Base-by-base conservation (phyloP, 2,888 invertebrate genomes). In the Neoscelio sp. region DNA sequence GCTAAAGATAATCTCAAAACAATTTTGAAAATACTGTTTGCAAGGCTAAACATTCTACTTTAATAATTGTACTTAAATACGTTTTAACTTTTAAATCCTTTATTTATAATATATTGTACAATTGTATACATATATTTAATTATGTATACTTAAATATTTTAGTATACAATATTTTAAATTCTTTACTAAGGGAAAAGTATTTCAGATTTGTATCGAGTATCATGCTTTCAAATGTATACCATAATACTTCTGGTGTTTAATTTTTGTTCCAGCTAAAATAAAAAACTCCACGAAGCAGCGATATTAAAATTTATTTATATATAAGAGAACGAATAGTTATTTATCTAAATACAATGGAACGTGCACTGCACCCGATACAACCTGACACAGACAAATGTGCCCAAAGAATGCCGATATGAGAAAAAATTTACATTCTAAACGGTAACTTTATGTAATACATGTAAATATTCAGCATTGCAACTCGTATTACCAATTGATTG, bases 371-470 rank as follows among this genome's bases (percentile, higher is more conserved):
- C 70, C 18, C 60, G 28, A 44, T 60, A 17, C 44, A 26, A 23
- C 54, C 26, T 46, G 71, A 71, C 52, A 12, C 44, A 12, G 38
- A 64, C 48, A 48, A 64, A 73, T 73, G 73, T 54, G 26, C 38
- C 44, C 30, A 15, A 28, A 65, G 50, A 50, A 74, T 54, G 48
- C 15, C 48, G 56, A 74, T 74, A 62, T 50, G 50, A 58, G 48
- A 13, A 42, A n/a, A 58, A 65, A 65, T 74, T 65, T 65, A 38
- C 74, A 74, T 74, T 74, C 35, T 56, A 54, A 74, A 48, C 23
- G 58, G 65, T 48, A 56, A 50, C 74, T 65, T 74, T 65, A 74
- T 40, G 65, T 58, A 74, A 74, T 56, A 40, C 35, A 17, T 46
- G 28, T 65, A 65, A 65, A 65, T 73, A 65, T 74, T 64, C 65